Evolutionary conservation across 2,797 vertebrate species (phyloP), one percentile per base, ranked within the genome.

Genomic region (Hippocampus kuda): DNA sequence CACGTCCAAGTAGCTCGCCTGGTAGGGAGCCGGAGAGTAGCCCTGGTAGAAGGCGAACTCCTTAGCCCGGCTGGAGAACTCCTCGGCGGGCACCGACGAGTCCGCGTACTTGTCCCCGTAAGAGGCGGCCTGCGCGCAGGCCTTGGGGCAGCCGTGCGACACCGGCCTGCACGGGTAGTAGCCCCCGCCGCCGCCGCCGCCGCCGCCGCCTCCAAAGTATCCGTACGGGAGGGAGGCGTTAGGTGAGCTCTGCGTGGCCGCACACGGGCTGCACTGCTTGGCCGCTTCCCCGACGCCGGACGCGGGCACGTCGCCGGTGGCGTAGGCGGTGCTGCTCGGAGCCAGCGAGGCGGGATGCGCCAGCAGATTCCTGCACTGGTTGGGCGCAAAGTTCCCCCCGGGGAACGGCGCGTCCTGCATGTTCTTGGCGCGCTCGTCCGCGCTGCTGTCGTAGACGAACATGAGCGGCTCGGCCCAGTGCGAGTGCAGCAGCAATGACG

Each of bases 381-480:
- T 97, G 77, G 94, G 93, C 56, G 94, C 92, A 72, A 95, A 95
- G 89, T 95, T 96, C 79, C 94, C 93, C 85, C 91, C 91, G n/a
- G 88, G 82, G 74, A 91, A 93, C 59, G 59, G 30, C 27, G 59
- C 27, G 72, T 90, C 93, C 82, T 98, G 96, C 96, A 99, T 98
- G 91, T 93, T 98, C 90, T 96, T 96, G 91, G 90, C 95, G 89
- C 95, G 93, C 76, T 98, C 96, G 89, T 99, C 94, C 89, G 93
- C 88, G 77, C 89, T 89, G 93, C 93, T 94, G 92, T 98, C 96
- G 93, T 97, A 98, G 82, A 99, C 94, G 77, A 98, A 99, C 96
- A 99, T 98, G 91, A 98, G 93, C 90, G 96, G 95, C 92, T 98
- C 96, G 90, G 95, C 93, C 96, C 96, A 99, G 93, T 94, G 95